Base-by-base conservation (phyloP, 2,888 invertebrate genomes). In the Scaptomyza cyrtandrae region DNA sequence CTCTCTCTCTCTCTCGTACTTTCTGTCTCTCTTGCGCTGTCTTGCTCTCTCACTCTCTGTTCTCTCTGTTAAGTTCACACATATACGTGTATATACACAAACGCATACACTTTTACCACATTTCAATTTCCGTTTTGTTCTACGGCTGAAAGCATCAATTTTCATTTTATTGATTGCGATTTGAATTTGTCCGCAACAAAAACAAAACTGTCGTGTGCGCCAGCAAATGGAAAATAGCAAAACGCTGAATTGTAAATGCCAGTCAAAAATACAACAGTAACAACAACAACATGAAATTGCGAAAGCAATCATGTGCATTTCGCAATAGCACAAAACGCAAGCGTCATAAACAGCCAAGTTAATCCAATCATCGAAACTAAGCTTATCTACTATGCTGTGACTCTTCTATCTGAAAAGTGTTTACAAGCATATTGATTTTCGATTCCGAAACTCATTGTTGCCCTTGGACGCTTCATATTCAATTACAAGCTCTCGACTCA, bases 101-200 rank as follows among this genome's bases (percentile, higher is more conserved):
- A 45, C 6, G 19, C 35, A 44, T 16, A 16, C 39, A 16, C 13
- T 35, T 65, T 71, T 63, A 86, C 84, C 84, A 71, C 84, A 88
- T 85, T 85, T 88, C 84, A 88, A 85, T 88, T 85, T 85, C 84
- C 84, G 88, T 74, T 84, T 84, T 84, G 81, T 84, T 86, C 88
- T 88, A 86, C 79, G 72, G 73, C 78, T 86, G 77, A 88, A 80
- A 83, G 88, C 88, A 71, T 85, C 84, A 85, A 88, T 85, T 85
- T 88, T 85, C 84, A 80, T 88, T 88, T 88, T 86, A 88, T 85
- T 86, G 84, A 85, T 85, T 85, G 88, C 86, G 81, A 74, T 73
- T 85, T 88, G 76, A 80, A 87, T 74, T 74, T 81, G 87, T 76
- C 85, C 71, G 67, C 74, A 72, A 61, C 57, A 59, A 43, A 48